These are phyloP conservation scores for Pharmacophagus antenor DNA, from an alignment of 2,888 invertebrate genomes.

Conservation along the genomic window DNA sequence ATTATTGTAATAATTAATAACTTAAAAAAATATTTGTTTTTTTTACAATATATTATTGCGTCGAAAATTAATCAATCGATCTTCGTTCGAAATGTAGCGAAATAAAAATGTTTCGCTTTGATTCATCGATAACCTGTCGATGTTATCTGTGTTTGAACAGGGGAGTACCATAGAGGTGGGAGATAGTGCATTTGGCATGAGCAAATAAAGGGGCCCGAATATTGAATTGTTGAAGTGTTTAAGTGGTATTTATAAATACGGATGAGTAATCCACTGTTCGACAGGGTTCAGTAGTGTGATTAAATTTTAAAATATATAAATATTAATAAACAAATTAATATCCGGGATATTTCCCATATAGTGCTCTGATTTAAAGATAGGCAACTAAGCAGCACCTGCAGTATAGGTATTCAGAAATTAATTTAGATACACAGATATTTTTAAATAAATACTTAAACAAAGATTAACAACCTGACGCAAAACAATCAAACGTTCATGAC, in stretches of 20 bases:
- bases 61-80: constrained; percentile 20
- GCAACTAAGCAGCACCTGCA: too few species aligned
- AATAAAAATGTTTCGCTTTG: constrained; percentile 14
- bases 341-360: too few species aligned
- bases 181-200: constrained; percentile 27
- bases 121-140: constrained; percentile 20
- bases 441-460: too few species aligned
- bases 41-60: neutral
- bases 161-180: constrained; percentile 15
- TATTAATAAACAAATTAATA: too few species aligned
- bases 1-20: neutral
- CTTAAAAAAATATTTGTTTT: neutral
- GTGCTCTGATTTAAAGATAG: too few species aligned
- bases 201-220: constrained; percentile 18
- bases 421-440: too few species aligned
- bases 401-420: too few species aligned
- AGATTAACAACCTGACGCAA: too few species aligned
- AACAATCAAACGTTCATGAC: too few species aligned
- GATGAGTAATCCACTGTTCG: neutral
- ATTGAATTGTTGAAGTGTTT: constrained; percentile 13
- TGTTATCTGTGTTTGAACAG: constrained; percentile 28
- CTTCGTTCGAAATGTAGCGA: constrained; percentile 12
- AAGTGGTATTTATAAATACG: neutral
- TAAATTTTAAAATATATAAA: too few species aligned
- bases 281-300: too few species aligned